Base-by-base conservation (phyloP, 2,113 vertebrate genomes). In the Eptesicus fuscus region DNA sequence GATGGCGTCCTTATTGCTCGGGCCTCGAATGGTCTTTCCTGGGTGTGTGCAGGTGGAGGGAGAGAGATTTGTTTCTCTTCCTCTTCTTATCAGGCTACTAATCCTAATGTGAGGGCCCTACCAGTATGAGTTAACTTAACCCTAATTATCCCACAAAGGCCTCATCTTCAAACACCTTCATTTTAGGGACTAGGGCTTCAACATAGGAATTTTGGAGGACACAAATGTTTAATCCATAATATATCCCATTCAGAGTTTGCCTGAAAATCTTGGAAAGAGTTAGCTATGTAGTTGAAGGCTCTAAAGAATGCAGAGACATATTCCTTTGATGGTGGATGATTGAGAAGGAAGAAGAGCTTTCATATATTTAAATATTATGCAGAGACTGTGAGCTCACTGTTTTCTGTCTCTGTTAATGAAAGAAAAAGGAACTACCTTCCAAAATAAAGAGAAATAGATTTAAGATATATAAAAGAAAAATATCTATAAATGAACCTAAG, bases 401-500 rank as follows among this genome's bases (percentile, higher is more conserved):
- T 78, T 89, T 83, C 63, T 79, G 9, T 79, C 12, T 73, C 22
- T 88, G 35, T 74, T 83, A 63, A 51, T 67, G 25, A 79, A 79
- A 76, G n/a, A 11, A 77, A 83, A 76, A 67, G 44, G 8, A 65
- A 74, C 14, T 73, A 83, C 56, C 37, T 85, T 83, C 4, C 11
- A 61, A 47, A 83, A 93, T 73, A 77, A 94, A 71, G 10, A 86
- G 14, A 5, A 2, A 53, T 44, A 6, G 1, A 87, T 2, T 76
- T 89, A 40, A 13, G 5, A 17, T 83, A 78, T 69, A 35, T 42
- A n/a, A 85, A 82, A 73, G 2, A 79, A 85, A 83, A 90, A 9
- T 32, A 61, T 7, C 2, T 59, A 4, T n/a, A 92, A 89, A 85
- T 83, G 63, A 71, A 44, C 42, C 9, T 7, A 44, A 59, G 77